phyloP scores from a whole-genome alignment of 2,888 invertebrate genomes.

The Salticus scenicus region DNA sequence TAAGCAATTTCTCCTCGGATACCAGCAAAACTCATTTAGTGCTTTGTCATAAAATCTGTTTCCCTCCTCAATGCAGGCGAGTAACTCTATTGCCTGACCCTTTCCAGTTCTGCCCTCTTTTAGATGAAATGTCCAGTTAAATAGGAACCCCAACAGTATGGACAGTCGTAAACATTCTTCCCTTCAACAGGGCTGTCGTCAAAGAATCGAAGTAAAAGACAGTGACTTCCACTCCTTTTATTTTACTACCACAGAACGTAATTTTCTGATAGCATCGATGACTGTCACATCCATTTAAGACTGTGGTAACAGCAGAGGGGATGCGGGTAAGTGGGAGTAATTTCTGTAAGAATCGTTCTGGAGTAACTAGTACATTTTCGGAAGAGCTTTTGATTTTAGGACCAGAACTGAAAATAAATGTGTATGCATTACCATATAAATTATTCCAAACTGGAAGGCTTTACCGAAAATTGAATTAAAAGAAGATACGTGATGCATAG shows the following conservation, averaged over 20 bases:
- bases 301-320: not conserved
- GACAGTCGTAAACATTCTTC: not conserved
- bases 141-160: not conserved
- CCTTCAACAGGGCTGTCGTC: not conserved
- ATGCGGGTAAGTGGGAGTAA: not conserved
- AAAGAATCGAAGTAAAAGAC: not conserved
- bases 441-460: too few species aligned
- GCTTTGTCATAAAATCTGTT: not conserved
- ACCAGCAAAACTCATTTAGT: not conserved
- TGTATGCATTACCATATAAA: not conserved
- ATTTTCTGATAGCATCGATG: constrained; percentile 15
- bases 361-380: too few species aligned
- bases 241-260: not conserved
- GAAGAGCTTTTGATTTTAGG: too few species aligned
- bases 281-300: not conserved
- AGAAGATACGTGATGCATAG: too few species aligned
- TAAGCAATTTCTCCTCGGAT: not conserved
- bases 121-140: not conserved
- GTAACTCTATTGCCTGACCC: not conserved
- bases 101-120: not conserved
- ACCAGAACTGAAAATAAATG: not conserved
- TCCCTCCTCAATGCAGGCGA: not conserved
- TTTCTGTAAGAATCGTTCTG: too few species aligned
- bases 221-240: not conserved
- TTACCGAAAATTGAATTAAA: too few species aligned